phyloP scores from a whole-genome alignment of 2,888 invertebrate species.

The Cephus runcator region DNA sequence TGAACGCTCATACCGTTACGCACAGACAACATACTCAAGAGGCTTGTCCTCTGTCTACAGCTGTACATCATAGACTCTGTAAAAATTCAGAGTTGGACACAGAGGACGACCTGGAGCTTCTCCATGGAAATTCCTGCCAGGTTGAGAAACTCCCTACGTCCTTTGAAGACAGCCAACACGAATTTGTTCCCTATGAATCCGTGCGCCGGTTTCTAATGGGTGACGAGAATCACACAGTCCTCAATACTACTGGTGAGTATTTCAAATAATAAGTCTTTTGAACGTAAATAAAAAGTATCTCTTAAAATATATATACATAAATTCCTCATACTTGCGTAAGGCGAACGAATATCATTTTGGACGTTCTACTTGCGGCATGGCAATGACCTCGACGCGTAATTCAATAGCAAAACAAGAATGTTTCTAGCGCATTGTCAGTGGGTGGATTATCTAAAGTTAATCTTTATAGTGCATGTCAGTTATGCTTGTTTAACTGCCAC shows the following conservation, averaged over 20 bases:
- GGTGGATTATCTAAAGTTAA: neutral
- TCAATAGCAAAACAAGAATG: neutral
- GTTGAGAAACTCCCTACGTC: slow-evolving; percentile 34
- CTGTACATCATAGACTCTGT: slow-evolving; percentile 33
- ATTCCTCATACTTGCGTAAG: neutral
- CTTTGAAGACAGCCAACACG: slow-evolving; percentile 49
- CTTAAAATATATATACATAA: neutral
- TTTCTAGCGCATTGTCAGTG: neutral
- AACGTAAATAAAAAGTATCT: slow-evolving; percentile 5
- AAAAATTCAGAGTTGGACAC: slow-evolving; percentile 30
- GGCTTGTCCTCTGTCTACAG: slow-evolving; percentile 6
- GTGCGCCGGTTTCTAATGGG: slow-evolving; percentile 52
- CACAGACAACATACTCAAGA: slow-evolving; percentile 16
- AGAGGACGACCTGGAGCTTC: slow-evolving; percentile 37
- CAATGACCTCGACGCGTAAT: neutral
- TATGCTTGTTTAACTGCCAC: neutral
- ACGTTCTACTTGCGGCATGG: neutral
- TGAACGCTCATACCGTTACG: neutral
- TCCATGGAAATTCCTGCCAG: slow-evolving; percentile 33
- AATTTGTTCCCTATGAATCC: slow-evolving; percentile 59
- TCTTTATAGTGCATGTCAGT: neutral
- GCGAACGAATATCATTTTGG: neutral
- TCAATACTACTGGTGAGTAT: slow-evolving; percentile 43
- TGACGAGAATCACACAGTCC: slow-evolving; percentile 34
- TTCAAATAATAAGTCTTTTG: slow-evolving; percentile 6